Percentiles rank a stretch among this genome's conserved stretches.
Conservation (phyloP, 30 jellyfish, hydroid and myxozoan species). For the Chrysaora quinquecirrha region DNA sequence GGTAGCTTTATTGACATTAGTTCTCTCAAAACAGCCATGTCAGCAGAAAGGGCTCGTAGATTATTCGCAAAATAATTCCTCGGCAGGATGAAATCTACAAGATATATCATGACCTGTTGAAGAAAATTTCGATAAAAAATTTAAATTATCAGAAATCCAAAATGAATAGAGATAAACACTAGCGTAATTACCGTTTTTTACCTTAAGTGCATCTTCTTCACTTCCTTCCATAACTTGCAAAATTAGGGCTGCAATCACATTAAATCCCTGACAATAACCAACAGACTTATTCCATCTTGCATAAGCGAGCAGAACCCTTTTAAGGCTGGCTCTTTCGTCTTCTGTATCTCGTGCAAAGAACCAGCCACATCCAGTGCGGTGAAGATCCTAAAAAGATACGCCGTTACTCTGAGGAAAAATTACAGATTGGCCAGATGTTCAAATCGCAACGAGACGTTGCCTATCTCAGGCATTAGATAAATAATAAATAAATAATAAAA, state of each 20-base stretch:
- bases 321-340: slow-evolving; percentile 93
- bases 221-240: slow-evolving; percentile 96
- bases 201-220: slow-evolving; percentile 97
- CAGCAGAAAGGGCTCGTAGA: slow-evolving; percentile 96
- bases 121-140: not conserved
- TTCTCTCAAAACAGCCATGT: slow-evolving; percentile 97
- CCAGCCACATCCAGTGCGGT: slow-evolving; percentile 99
- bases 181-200: not conserved
- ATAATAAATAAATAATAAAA: too few species aligned
- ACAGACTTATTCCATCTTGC: slow-evolving; percentile 97
- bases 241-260: slow-evolving; percentile 96
- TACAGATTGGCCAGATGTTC: too few species aligned
- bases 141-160: not conserved
- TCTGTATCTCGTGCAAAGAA: slow-evolving; percentile 96
- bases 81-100: slow-evolving; percentile 92
- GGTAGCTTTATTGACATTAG: slow-evolving; percentile 89
- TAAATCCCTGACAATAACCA: slow-evolving; percentile 98
- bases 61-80: slow-evolving; percentile 94
- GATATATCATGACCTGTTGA: slow-evolving; percentile 89
- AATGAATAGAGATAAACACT: not conserved
- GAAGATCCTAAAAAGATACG: slow-evolving; percentile 87
- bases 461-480: too few species aligned
- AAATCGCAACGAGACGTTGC: too few species aligned
- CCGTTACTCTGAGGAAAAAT: slow-evolving; percentile 1
- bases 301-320: slow-evolving; percentile 90